phyloP scores from a whole-genome alignment of 2,888 invertebrate species.

The Epinotia bilunana region DNA sequence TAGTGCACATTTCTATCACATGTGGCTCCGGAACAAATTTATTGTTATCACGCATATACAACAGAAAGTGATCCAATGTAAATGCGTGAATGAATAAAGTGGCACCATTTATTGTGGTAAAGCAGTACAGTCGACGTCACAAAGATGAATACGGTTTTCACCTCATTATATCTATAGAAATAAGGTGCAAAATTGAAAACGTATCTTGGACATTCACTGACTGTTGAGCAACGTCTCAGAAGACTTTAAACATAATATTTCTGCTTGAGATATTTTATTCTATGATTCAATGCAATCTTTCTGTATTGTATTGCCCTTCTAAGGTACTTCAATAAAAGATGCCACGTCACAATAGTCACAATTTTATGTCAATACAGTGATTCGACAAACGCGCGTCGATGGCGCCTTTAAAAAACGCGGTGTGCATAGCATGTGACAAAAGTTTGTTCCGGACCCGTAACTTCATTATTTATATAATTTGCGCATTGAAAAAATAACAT shows the following conservation, averaged over 20 bases:
- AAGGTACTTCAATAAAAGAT: background rate
- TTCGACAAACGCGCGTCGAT: too few species aligned
- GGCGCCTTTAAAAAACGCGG: too few species aligned
- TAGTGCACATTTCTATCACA: conserved; percentile 4
- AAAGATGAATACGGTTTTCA: too few species aligned
- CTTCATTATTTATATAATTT: background rate
- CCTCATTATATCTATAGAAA: too few species aligned
- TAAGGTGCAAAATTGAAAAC: too few species aligned
- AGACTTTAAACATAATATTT: background rate
- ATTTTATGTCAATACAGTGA: too few species aligned
- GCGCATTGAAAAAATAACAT: background rate
- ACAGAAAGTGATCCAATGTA: background rate
- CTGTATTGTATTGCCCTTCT: background rate
- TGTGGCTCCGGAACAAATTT: background rate
- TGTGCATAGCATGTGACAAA: background rate
- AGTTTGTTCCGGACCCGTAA: background rate
- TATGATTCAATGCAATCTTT: background rate
- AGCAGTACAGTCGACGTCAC: too few species aligned
- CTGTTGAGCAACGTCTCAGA: background rate
- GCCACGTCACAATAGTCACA: background rate
- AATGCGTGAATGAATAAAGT: too few species aligned
- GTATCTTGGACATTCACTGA: too few species aligned
- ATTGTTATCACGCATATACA: background rate
- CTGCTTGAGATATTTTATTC: background rate
- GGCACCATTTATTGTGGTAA: too few species aligned